Evolutionary conservation across 1,140 invertebrate genomes (phyloP), one percentile per base, ranked within the genome.

Genomic region (Colletes latitarsis): DNA sequence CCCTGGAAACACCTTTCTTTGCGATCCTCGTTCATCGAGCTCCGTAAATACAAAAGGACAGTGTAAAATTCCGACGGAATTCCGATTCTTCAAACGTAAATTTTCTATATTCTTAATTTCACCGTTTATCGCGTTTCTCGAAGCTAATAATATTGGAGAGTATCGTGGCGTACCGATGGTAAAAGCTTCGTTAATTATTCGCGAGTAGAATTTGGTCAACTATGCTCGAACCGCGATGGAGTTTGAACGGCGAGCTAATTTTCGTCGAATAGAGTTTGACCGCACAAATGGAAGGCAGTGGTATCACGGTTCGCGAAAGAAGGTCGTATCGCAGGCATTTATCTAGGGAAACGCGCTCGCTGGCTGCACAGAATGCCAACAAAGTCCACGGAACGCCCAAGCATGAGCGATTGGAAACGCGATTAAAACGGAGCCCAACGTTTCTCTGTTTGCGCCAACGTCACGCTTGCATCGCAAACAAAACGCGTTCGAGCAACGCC

Each of bases 301-400:
- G 12, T 14, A 39, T 10, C 43, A 10, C 10, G 21, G 8, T 57
- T 41, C 49, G 30, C 49, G 39, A 52, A 43, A 21, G 60, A 3
- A n/a, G 43, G 9, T n/a, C 52, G 49, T 79, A 79, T 79, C 70
- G 77, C 52, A 57, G 53, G 77, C 73, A 79, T 79, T 79, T 79
- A 79, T 79, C 77, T 79, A 73, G 77, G 30, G 70, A 79, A 79
- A 79, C 70, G 30, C 66, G 30, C 66, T 69, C 39, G 57, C 21
- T 49, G 52, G 52, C 49, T 64, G 64, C 60, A 55, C 19, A 73
- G 77, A 79, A 73, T 73, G 70, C 77, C 60, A 79, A 79, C 77
- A 79, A 79, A 79, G 77, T 79, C 70, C 77, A 64, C 30, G 69
- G 46, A 73, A 64, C 77, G 58, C 46, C 58, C 46, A 52, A 43